Base-by-base conservation (phyloP, 2,888 invertebrate species). In the Pseudoips prasinana region DNA sequence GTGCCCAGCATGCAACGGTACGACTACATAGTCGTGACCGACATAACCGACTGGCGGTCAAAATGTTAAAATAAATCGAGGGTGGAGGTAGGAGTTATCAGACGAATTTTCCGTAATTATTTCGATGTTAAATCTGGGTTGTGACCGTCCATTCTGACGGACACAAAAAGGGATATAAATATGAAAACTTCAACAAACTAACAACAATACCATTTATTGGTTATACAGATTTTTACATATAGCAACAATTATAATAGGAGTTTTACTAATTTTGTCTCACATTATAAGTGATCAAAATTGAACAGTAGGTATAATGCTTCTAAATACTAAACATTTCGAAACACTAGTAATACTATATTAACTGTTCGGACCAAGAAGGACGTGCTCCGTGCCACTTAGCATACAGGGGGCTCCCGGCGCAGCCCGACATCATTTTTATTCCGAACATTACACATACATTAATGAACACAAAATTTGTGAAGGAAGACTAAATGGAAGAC, bases 151-250 rank as follows among this genome's bases (percentile, higher is more conserved):
- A n/a, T n/a, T n/a, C n/a, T n/a, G n/a, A n/a, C n/a, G n/a, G n/a
- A n/a, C n/a, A n/a, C n/a, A n/a, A n/a, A n/a, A n/a, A n/a, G n/a
- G n/a, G n/a, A n/a, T n/a, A n/a, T n/a, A n/a, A n/a, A n/a, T n/a
- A n/a, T n/a, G n/a, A 46, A 80, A 77, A 80, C 70, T 19, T 53
- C 4, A 14, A 53, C 34, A 53, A 78, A 64, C 72, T 82, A 85
- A 86, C 87, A 88, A 87, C 85, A 85, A 79, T 79, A 83, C 81
- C 84, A 81, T 87, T 86, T 87, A 87, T 79, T 79, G 83, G 85
- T 75, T 86, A 86, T 83, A 87, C 84, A 85, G 70, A 63, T 84
- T 76, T 70, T 80, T 76, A 85, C 73, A 85, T 76, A 76, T 77
- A 86, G 85, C 85, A 88, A 87, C 86, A 85, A 72, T 71, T 84